Conservation (phyloP, 2,888 invertebrate genomes). For the Sylvicola cinctus region DNA sequence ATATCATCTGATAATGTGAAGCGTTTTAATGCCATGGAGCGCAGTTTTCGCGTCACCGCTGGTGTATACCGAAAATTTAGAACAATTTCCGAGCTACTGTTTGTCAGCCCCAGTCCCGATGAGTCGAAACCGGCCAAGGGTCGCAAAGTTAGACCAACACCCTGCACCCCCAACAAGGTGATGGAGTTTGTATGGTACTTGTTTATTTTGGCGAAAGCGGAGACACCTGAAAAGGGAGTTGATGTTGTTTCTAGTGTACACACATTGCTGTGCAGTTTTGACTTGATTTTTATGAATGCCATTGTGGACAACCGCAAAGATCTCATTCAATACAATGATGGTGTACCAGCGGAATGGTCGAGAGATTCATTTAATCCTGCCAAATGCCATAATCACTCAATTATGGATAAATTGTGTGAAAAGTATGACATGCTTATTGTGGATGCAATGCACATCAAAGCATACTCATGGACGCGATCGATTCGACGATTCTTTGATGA, state of each 20-base stretch:
- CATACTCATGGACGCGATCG: constrained; percentile 65
- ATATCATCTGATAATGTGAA: constrained; percentile 63
- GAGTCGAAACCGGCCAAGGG: no score
- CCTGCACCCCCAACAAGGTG: constrained; percentile 61
- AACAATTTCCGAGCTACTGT: constrained; percentile 72
- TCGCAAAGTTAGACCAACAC: constrained; percentile 45
- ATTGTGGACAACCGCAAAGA: constrained; percentile 59
- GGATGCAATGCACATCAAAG: constrained; percentile 79
- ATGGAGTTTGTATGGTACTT: constrained; percentile 91
- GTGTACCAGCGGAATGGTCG: no score
- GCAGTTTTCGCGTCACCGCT: constrained; percentile 82
- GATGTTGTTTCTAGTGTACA: constrained; percentile 91
- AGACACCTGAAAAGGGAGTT: constrained; percentile 66
- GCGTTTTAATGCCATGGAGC: constrained; percentile 66
- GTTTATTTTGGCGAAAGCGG: constrained; percentile 74
- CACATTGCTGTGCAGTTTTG: constrained; percentile 73
- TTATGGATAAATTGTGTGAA: constrained; percentile 62
- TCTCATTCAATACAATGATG: no score
- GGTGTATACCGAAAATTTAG: constrained; percentile 85
- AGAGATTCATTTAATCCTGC: no score
- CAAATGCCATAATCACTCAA: no score
- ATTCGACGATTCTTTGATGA: constrained; percentile 55
- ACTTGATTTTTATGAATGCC: constrained; percentile 77
- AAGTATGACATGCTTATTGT: constrained; percentile 62
- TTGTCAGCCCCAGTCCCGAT: constrained; percentile 48